phyloP scores from a whole-genome alignment of 2,113 vertebrate genomes.

The Thamnaconus septentrionalis region DNA sequence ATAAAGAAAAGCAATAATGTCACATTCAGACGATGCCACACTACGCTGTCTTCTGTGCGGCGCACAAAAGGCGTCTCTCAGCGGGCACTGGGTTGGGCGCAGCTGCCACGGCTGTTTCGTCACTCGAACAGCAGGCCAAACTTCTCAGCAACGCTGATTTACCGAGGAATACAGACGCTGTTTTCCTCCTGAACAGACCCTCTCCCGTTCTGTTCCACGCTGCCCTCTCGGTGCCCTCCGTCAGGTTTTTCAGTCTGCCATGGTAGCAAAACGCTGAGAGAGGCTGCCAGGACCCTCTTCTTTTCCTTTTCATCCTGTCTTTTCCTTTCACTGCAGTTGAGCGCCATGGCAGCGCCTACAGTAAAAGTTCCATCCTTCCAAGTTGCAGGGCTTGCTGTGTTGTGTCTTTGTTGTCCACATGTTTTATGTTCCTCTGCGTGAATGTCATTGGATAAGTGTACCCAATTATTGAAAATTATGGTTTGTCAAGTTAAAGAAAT shows the following conservation, averaged over 20 bases:
- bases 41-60: constrained; percentile 25
- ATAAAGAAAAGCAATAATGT: constrained; percentile 31
- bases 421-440: constrained; percentile 46
- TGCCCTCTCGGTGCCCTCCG: constrained; percentile 30
- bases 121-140: constrained; percentile 22
- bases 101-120: constrained; percentile 55
- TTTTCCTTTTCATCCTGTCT: constrained; percentile 11
- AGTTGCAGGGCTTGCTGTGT: no score
- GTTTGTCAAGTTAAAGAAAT: no score
- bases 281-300: constrained; percentile 37
- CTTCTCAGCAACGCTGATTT: constrained; percentile 58
- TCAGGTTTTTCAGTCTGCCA: constrained; percentile 44
- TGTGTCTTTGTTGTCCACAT: no score
- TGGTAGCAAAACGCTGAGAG: constrained; percentile 33
- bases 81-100: constrained; percentile 58
- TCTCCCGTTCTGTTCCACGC: constrained; percentile 5
- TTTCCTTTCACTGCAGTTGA: constrained; percentile 22
- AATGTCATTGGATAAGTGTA: constrained; percentile 45
- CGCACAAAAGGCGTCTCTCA: constrained; percentile 64
- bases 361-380: no score
- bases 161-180: constrained; percentile 42
- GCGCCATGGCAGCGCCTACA: constrained; percentile 32
- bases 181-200: constrained; percentile 23
- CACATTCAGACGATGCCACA: constrained; percentile 51
- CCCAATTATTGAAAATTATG: no score